Evolutionary conservation across 2,888 invertebrate genomes (phyloP).

Genomic region (Marronus borbonicus): DNA sequence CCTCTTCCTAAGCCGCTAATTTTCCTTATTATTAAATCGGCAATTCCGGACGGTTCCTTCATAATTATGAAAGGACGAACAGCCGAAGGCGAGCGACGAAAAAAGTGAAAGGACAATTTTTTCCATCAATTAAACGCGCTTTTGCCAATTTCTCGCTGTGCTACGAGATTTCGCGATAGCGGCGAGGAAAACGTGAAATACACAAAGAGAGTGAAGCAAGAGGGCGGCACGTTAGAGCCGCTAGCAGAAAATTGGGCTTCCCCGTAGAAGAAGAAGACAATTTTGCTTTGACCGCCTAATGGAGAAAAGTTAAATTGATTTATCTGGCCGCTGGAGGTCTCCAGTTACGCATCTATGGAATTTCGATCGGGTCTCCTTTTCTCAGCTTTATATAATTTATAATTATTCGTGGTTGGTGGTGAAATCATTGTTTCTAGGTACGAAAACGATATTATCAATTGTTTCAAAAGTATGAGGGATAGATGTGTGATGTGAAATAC

Average conservation of each 20-base stretch:
- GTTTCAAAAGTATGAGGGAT: too few relatives aligned
- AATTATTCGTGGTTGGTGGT: too few relatives aligned
- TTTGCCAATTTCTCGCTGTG: not conserved
- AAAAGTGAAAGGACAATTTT: conserved; percentile 15
- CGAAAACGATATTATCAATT: too few relatives aligned
- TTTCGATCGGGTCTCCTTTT: too few relatives aligned
- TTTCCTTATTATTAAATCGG: conserved; percentile 9
- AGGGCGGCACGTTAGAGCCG: conserved; percentile 13
- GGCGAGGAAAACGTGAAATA: not conserved
- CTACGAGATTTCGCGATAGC: not conserved
- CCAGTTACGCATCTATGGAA: not conserved
- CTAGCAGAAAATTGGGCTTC: conserved; percentile 36
- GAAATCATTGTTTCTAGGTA: too few relatives aligned
- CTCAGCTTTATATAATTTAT: too few relatives aligned
- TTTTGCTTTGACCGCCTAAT: conserved; percentile 45
- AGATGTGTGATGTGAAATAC: too few relatives aligned
- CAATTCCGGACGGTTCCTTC: not conserved
- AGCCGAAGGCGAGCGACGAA: not conserved
- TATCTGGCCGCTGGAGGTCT: conserved; percentile 2
- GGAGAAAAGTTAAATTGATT: conserved; percentile 45
- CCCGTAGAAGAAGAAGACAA: conserved; percentile 37
- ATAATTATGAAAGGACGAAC: not conserved
- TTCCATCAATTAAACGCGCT: conserved; percentile 8
- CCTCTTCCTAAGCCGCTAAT: not conserved
- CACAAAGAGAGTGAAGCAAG: not conserved